Percentiles rank a stretch among this genome's conserved stretches.
phyloP scores from a whole-genome alignment of 2,113 vertebrate genomes.

The Epinephelus lanceolatus region DNA sequence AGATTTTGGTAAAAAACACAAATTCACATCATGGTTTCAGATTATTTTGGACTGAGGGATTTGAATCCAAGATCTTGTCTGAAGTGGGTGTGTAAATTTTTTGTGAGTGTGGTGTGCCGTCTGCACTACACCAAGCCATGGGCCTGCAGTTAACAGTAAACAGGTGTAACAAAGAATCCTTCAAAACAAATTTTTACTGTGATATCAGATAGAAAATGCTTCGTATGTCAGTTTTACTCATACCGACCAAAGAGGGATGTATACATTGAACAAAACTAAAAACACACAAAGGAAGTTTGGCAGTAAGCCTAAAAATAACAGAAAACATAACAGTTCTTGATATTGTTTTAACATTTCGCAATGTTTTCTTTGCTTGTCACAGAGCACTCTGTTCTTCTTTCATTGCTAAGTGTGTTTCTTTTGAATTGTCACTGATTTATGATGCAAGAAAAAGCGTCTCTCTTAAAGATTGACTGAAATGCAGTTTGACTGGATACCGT shows the following conservation, averaged over 20 bases:
- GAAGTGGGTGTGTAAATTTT: background rate
- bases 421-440: constrained; percentile 8
- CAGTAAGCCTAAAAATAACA: background rate
- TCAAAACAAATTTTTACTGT: background rate
- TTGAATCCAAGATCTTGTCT: background rate
- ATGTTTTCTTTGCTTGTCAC: no score
- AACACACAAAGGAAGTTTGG: background rate
- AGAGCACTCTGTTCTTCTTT: background rate
- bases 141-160: background rate
- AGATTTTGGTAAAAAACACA: no score
- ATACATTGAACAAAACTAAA: background rate
- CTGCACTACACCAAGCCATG: background rate
- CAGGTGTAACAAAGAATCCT: background rate
- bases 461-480: constrained; percentile 2
- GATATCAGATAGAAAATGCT: background rate
- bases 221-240: background rate
- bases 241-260: background rate
- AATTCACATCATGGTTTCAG: background rate
- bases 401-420: background rate
- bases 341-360: background rate
- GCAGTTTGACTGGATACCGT: constrained; percentile 22
- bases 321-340: background rate
- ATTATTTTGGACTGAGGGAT: background rate
- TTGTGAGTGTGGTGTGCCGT: no score
- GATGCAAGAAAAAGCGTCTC: background rate